Evolutionary conservation across 1,140 invertebrate genomes (phyloP).

Genomic region (Colletes gigas): DNA sequence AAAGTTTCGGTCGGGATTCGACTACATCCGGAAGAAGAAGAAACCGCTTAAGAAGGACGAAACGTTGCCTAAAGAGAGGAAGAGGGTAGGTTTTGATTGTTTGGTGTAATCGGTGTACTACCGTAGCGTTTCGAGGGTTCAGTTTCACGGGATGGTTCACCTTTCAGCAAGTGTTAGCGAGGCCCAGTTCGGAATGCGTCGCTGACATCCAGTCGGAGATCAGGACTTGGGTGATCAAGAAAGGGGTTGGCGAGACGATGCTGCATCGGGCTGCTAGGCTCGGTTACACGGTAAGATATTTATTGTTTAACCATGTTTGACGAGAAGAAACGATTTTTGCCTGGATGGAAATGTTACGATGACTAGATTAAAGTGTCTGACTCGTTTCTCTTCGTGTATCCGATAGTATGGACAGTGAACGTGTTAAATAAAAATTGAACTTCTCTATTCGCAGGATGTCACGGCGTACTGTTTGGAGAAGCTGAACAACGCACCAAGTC

Average conservation of each 20-base stretch:
- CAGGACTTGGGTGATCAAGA: constrained; percentile 95
- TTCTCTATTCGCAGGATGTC: constrained; percentile 85
- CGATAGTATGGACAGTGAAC: not conserved
- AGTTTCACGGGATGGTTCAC: constrained; percentile 5
- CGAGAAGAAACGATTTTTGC: too few relatives aligned
- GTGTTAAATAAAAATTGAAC: not conserved
- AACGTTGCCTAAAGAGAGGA: constrained; percentile 74
- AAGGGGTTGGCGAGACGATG: constrained; percentile 95
- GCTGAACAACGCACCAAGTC: constrained; percentile 89
- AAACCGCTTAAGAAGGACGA: constrained; percentile 81
- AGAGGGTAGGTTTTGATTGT: constrained; percentile 71
- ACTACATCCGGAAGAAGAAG: constrained; percentile 94
- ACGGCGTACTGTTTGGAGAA: constrained; percentile 94
- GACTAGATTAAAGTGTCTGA: too few relatives aligned
- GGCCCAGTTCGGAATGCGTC: constrained; percentile 85
- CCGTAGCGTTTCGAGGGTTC: not conserved
- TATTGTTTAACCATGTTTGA: not conserved
- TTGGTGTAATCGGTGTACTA: not conserved
- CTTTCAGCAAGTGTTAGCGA: constrained; percentile 75
- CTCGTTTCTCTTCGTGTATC: too few relatives aligned
- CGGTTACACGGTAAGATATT: constrained; percentile 89
- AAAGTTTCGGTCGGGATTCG: constrained; percentile 89
- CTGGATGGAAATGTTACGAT: too few relatives aligned
- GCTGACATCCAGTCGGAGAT: constrained; percentile 92
- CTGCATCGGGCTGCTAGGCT: constrained; percentile 93